These are phyloP conservation scores for Branchellion lobata DNA, from an alignment of 2,888 invertebrate species.

Conservation along the genomic window DNA sequence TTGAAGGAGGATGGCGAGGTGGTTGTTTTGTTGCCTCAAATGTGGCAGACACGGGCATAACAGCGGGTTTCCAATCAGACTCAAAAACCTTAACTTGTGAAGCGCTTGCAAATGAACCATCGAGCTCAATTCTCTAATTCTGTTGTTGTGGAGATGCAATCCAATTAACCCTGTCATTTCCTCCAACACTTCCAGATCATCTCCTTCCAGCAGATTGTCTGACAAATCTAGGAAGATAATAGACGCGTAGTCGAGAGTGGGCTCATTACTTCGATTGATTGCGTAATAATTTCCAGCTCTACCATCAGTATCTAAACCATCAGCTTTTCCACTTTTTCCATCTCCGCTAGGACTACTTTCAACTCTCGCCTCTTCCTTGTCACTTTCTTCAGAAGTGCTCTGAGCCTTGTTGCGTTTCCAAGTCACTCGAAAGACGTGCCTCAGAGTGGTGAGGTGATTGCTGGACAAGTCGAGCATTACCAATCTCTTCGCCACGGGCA, in stretches of 20 bases:
- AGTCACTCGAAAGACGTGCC: neutral
- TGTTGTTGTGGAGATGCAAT: slow-evolving; percentile 10
- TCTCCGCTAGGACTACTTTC: too few relatives aligned
- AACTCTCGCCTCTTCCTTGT: too few relatives aligned
- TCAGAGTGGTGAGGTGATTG: neutral
- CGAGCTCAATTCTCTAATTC: neutral
- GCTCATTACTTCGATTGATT: neutral
- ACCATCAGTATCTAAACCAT: neutral
- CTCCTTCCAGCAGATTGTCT: neutral
- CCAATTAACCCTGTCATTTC: neutral
- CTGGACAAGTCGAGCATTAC: neutral
- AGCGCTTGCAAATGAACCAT: neutral
- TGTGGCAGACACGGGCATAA: neutral
- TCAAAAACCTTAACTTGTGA: neutral
- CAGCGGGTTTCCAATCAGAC: neutral
- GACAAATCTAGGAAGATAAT: slow-evolving; percentile 16
- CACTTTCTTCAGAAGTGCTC: too few relatives aligned
- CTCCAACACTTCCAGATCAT: neutral
- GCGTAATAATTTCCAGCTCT: too few relatives aligned
- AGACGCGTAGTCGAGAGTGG: neutral
- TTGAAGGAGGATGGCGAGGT: neutral
- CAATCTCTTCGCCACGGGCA: neutral
- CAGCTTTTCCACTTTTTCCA: too few relatives aligned
- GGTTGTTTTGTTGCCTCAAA: neutral
- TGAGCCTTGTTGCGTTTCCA: too few relatives aligned